Evolutionary conservation across 2,888 invertebrate genomes (phyloP).

Genomic region (Phengaris arion): DNA sequence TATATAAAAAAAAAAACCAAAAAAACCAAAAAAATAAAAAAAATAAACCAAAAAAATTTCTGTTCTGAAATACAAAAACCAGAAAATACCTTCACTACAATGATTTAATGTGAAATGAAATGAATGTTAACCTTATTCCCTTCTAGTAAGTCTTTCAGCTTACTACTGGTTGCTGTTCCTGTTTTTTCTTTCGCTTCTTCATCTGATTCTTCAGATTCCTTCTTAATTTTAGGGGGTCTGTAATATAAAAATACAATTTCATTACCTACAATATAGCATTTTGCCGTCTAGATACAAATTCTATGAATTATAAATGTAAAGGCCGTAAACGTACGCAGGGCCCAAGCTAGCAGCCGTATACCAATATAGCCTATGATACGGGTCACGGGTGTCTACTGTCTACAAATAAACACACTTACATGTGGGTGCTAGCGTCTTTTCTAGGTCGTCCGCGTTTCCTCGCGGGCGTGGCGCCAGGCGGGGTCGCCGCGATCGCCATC

Average conservation of each 20-base stretch:
- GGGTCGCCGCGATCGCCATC: slow-evolving; percentile 26
- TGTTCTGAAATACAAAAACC: not conserved
- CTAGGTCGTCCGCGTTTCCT: slow-evolving; percentile 65
- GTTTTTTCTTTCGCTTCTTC: slow-evolving; percentile 30
- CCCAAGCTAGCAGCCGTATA: no score
- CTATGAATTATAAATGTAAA: not conserved
- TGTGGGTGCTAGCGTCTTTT: slow-evolving; percentile 45
- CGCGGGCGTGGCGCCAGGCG: slow-evolving; percentile 33
- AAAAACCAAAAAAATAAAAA: not conserved
- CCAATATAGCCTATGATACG: not conserved
- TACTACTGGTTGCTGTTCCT: not conserved
- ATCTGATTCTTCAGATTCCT: slow-evolving; percentile 39
- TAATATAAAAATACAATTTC: slow-evolving; percentile 27
- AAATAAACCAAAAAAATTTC: not conserved
- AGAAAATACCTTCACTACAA: no score
- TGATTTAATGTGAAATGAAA: not conserved
- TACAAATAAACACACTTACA: not conserved
- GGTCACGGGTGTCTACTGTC: no score
- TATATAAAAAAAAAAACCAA: not conserved
- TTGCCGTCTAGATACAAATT: not conserved
- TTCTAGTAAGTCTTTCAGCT: slow-evolving; percentile 2
- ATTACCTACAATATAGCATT: no score
- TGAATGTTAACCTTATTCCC: slow-evolving; percentile 3
- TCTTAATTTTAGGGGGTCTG: slow-evolving; percentile 54
- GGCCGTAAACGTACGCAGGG: no score